Evolutionary conservation across 1,140 invertebrate species (phyloP), one percentile per base, ranked within the genome.

Genomic region (Lepidotrigona ventralis): DNA sequence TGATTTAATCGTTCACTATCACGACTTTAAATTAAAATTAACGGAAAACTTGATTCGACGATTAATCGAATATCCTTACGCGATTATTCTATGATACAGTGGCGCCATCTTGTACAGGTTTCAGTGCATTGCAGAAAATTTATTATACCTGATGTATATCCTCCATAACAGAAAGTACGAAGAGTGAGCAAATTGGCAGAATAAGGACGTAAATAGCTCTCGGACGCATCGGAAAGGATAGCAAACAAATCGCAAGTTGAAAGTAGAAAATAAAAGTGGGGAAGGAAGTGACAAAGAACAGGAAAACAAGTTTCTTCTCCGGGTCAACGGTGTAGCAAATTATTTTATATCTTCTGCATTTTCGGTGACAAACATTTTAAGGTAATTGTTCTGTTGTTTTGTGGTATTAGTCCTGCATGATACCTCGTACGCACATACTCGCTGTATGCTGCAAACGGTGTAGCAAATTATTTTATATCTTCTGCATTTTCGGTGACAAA

Each of bases 391-490:
- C 21, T 15, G 17, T 58, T 12, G n/a, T n/a, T 73, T 66, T 21
- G 19, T n/a, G 19, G 17, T 1, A 11, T 75, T 46, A 8, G 39
- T 46, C 39, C 39, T 46, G 6, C 8, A 0, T 46, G 33, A 39
- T 39, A 3, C 33, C 0, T 39, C 33, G 33, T 39, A 4, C 5
- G 2, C 2, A 39, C 5, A 8, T 8, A 46, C 0, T 46, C 6
- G 39, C 6, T 46, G 39, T 6, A 46, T 9, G 39, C 9, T 46
- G 26, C 21, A 58, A 54, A 29, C 69, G 69, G 68, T 70, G 33
- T 64, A 66, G n/a, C 58, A 79, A 83, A 79, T 72, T 79, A 72
- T 73, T 73, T 21, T n/a, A 66, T 68, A 63, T 29, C 23, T 29
- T n/a, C 14, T 56, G 12, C n/a, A 66, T 51, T 83, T 53, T 29